Evolutionary conservation across 2,113 vertebrate genomes (phyloP), one percentile per base, ranked within the genome.

Genomic region (Pycnonotus jocosus): DNA sequence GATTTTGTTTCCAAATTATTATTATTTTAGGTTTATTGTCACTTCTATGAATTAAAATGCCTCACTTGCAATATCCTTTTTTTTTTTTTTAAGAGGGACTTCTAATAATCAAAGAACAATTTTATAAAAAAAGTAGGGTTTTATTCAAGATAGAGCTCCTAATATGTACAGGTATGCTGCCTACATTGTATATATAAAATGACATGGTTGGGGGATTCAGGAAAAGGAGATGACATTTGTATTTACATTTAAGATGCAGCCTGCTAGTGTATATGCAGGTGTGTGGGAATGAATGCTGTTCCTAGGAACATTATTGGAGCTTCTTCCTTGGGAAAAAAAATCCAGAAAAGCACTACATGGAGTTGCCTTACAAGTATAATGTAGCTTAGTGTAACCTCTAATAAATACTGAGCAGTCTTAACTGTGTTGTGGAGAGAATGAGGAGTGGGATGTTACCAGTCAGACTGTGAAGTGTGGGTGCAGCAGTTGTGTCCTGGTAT

Each of bases 51-150:
- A 65, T 88, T 61, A 54, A 76, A 81, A 56, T 66, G 6, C 33
- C 18, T 90, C 5, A 50, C 12, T 62, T 92, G 7, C 44, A 64
- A 27, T 73, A 71, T 38, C 15, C 2, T 54, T 81, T 71, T 66
- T 47, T 44, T 81, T 81, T 51, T 31, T 28, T 8, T 37, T 25
- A 77, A 48, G 12, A 18, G 8, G 5, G 0, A 6, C 5, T 57
- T 79, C 69, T 65, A 57, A 19, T 65, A 58, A 44, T n/a, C 3
- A 6, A 71, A 70, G 11, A 60, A 17, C 14, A 66, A 4, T 68
- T 53, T 11, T 0, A 0, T 0, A 0, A 27, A 66, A 62, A 37
- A 2, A 0, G 2, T 14, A 5, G 1, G 2, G 2, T 20, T 94
- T 86, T 78, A 16, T 79, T 84, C 0, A 4, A 72, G 4, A 22